phyloP scores from a whole-genome alignment of 2,797 vertebrate species.

The Xyrichtys novacula region DNA sequence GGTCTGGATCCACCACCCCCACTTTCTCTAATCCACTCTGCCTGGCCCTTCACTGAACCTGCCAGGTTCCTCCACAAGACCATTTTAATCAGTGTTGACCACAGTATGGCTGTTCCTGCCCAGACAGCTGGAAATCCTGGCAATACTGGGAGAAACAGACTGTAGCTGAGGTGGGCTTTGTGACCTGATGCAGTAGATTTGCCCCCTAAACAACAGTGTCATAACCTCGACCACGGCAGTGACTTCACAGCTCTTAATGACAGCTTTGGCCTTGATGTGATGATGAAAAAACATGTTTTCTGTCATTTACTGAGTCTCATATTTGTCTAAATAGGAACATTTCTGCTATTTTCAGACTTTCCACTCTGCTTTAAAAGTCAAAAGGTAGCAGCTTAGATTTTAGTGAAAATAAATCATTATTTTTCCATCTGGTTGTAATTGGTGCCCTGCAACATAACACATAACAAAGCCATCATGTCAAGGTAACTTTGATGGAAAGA shows the following conservation, averaged over 20 bases:
- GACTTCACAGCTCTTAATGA: background rate
- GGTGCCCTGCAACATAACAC: background rate
- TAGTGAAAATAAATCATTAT: background rate
- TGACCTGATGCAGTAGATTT: constrained; percentile 17
- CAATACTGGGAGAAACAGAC: background rate
- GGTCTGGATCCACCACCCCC: constrained; percentile 20
- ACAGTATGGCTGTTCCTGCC: constrained; percentile 8
- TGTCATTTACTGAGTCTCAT: background rate
- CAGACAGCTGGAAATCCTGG: background rate
- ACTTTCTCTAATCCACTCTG: constrained; percentile 5
- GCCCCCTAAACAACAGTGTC: background rate
- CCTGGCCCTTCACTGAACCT: constrained; percentile 10
- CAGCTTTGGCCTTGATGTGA: background rate
- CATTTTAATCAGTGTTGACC: constrained; percentile 15
- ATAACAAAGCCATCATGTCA: constrained; percentile 7
- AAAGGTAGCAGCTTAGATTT: background rate
- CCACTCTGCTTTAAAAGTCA: background rate
- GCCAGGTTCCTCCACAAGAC: background rate
- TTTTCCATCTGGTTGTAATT: background rate
- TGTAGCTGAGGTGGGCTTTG: background rate
- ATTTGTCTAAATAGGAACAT: background rate
- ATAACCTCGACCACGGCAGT: background rate
- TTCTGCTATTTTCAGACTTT: background rate
- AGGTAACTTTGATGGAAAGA: background rate
- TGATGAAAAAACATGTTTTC: background rate